Evolutionary conservation across 2,113 vertebrate species (phyloP), one percentile per base, ranked within the genome.

Genomic region (Hippocampus abdominalis): DNA sequence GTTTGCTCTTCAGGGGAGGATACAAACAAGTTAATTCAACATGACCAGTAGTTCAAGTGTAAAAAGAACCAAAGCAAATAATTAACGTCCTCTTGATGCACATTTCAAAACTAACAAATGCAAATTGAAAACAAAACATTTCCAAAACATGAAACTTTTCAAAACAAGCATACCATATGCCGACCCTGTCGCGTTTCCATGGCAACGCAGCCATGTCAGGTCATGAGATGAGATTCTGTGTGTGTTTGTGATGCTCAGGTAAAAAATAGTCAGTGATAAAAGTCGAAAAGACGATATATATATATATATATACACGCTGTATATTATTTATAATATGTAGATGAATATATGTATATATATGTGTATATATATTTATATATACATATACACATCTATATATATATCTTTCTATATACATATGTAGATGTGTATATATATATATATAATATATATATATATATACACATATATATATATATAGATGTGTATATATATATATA

Each of bases 31-130:
- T 13, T 13, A 57, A 29, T 25, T 4, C 4, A 15, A 27, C 54
- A 25, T 57, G 11, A 54, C 4, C 11, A 59, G 56, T 13, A 16
- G 56, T 59, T 62, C 60, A 20, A 39, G 60, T 62, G 60, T 20
- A 21, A 39, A 20, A 62, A 60, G 3, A 18, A 60, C 2, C 27
- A 29, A 21, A 62, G 16, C 18, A 62, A 25, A 44, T 2, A 44
- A 64, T 2, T 39, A 40, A 44, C n/a, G 42, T 64, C 39, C 21
- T 25, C n/a, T 23, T 12, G n/a, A 44, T 44, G 62, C 36, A 25
- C 62, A 23, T 64, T 64, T 64, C n/a, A 64, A 25, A 25, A 64
- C 40, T 16, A 64, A 64, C 56, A 25, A 61, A 18, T 36, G n/a
- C 36, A 42, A 44, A 44, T 27, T 59, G 25, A 64, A 44, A n/a